phyloP scores from a whole-genome alignment of 2,113 vertebrate genomes.

The zebrafish (Danio rerio) region DNA sequence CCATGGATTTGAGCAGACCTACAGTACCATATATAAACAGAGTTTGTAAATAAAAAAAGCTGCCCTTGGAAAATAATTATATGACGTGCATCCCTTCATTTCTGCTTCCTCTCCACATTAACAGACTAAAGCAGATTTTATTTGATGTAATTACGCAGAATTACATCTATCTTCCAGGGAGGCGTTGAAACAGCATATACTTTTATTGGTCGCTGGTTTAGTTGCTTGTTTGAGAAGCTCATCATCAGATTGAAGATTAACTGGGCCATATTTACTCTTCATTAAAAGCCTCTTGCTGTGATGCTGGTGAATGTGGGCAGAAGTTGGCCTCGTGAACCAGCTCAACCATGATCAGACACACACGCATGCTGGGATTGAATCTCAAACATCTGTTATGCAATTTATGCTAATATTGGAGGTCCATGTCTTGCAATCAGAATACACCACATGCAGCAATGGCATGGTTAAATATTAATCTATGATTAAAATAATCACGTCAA shows the following conservation, averaged over 20 bases:
- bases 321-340: not conserved
- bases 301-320: not conserved
- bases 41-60: constrained; percentile 9
- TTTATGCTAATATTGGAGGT: constrained; percentile 22
- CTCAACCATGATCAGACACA: not conserved
- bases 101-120: constrained; percentile 29
- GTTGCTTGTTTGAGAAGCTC: constrained; percentile 32
- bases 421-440: not conserved
- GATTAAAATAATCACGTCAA: not conserved
- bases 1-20: not conserved
- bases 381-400: constrained; percentile 25
- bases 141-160: too few species aligned
- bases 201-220: constrained; percentile 43
- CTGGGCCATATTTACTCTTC: constrained; percentile 46
- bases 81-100: not conserved
- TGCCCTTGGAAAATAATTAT: constrained; percentile 6
- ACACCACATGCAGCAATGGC: not conserved
- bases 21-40: not conserved
- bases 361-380: constrained; percentile 21
- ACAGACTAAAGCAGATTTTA: constrained; percentile 34
- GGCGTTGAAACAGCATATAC: too few species aligned
- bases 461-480: constrained; percentile 1
- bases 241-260: constrained; percentile 51
- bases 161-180: too few species aligned
- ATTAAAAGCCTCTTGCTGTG: constrained; percentile 44